phyloP scores from a whole-genome alignment of 2,113 vertebrate genomes.

The Ailuropoda melanoleuca region DNA sequence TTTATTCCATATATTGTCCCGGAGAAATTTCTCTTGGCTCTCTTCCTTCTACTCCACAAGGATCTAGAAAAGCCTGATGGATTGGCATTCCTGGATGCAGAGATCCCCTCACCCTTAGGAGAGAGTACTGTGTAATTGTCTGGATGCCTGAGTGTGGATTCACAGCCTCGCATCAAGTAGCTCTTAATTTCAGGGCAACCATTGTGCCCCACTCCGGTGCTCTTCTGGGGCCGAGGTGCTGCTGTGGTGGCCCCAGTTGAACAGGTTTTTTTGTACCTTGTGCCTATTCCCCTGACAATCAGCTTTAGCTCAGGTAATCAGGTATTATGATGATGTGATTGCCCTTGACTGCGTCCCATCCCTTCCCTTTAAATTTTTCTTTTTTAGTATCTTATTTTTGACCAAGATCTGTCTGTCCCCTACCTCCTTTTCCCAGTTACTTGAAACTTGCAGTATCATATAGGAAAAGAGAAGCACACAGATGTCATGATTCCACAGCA shows the following conservation, averaged over 20 bases:
- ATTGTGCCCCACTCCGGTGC: not conserved
- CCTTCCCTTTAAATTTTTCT: not conserved
- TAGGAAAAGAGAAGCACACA: not conserved
- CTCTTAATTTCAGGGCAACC: not conserved
- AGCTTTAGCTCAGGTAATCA: not conserved
- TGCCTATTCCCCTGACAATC: not conserved
- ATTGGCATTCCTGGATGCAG: not conserved
- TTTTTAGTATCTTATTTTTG: not conserved
- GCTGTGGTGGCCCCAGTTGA: not conserved
- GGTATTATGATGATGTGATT: not conserved
- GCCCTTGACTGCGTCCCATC: not conserved
- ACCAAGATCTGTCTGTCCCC: not conserved
- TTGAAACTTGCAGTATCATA: not conserved
- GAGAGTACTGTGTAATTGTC: fast-evolving
- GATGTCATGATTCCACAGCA: not conserved
- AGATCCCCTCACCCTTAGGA: not conserved
- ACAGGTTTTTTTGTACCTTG: not conserved
- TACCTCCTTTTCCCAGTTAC: not conserved
- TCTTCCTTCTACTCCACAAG: not conserved
- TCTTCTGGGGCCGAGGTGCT: not conserved
- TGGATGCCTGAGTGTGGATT: not conserved
- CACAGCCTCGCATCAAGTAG: not conserved
- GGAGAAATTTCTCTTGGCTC: not conserved
- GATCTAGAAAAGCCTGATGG: not conserved
- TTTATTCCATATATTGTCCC: not conserved